phyloP scores from a whole-genome alignment of 1,140 invertebrate species.

The Limonius californicus region DNA sequence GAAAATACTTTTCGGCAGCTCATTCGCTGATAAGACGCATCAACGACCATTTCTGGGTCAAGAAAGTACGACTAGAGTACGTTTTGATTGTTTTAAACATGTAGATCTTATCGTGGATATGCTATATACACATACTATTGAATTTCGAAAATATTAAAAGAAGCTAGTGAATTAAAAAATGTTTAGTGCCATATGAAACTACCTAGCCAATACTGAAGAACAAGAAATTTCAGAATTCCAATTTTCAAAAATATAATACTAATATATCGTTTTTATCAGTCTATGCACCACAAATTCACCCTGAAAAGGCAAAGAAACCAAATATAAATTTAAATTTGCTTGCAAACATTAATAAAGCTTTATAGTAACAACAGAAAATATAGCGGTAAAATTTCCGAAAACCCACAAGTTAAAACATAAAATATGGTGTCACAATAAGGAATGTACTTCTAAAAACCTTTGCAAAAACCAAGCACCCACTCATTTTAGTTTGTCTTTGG shows the following conservation, averaged over 20 bases:
- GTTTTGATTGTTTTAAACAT: slow-evolving; percentile 16
- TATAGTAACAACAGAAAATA: not conserved
- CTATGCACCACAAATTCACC: slow-evolving; percentile 3
- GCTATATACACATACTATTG: not conserved
- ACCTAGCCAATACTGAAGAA: slow-evolving; percentile 20
- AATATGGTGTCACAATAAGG: slow-evolving; percentile 5
- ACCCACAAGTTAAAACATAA: not conserved
- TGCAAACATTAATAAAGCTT: not conserved
- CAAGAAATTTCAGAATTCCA: not conserved
- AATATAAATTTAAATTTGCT: not conserved
- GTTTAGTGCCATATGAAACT: slow-evolving; percentile 43
- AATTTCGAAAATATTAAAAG: not conserved
- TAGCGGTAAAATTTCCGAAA: no score
- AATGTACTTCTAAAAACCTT: slow-evolving; percentile 6
- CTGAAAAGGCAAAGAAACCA: not conserved
- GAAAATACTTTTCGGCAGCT: not conserved
- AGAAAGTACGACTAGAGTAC: slow-evolving; percentile 8
- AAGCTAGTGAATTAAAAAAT: slow-evolving; percentile 16
- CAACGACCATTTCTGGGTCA: not conserved
- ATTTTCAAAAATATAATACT: slow-evolving; percentile 11
- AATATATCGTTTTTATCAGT: not conserved
- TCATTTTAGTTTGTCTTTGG: slow-evolving; percentile 29
- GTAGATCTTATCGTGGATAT: not conserved
- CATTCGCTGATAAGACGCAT: not conserved
- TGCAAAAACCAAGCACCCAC: slow-evolving; percentile 10